phyloP scores from a whole-genome alignment of 2,888 invertebrate species.

The Hofmannophila pseudospretella region DNA sequence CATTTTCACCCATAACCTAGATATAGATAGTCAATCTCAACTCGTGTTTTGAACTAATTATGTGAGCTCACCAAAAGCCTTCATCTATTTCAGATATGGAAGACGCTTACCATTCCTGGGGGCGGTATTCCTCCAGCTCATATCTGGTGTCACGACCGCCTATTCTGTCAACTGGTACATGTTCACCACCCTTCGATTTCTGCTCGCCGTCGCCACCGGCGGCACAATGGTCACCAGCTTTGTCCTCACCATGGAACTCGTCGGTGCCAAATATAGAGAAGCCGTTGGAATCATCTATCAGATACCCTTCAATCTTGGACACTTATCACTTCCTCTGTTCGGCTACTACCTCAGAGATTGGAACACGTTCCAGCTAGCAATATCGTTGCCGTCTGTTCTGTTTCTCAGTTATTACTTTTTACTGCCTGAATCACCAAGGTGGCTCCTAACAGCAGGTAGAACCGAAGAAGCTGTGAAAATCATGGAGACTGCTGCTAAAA shows the following conservation, averaged over 20 bases:
- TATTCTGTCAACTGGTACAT: conserved; percentile 81
- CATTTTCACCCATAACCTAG: no score
- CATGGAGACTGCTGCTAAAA: conserved; percentile 81
- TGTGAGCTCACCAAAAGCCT: no score
- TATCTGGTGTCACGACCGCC: conserved; percentile 84
- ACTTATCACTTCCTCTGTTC: conserved; percentile 79
- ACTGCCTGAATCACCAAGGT: conserved; percentile 89
- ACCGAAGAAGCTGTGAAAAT: conserved; percentile 81
- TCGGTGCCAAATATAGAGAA: conserved; percentile 77
- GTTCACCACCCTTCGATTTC: conserved; percentile 83
- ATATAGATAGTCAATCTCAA: no score
- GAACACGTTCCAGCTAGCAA: conserved; percentile 81
- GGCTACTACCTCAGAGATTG: conserved; percentile 82
- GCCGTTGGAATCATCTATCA: conserved; percentile 84
- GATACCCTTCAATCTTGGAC: conserved; percentile 85
- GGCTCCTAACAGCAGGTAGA: conserved; percentile 85
- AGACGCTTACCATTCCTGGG: conserved; percentile 84
- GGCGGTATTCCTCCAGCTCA: conserved; percentile 85
- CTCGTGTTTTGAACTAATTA: no score
- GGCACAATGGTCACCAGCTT: conserved; percentile 91
- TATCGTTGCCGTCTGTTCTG: conserved; percentile 80
- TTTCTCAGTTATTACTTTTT: conserved; percentile 84
- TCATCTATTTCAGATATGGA: conserved; percentile 79
- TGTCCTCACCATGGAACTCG: conserved; percentile 82
- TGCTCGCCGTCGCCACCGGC: conserved; percentile 86